These are phyloP conservation scores for Lacerta viridis DNA, from an alignment of 2,797 vertebrate species.

Conservation along the genomic window DNA sequence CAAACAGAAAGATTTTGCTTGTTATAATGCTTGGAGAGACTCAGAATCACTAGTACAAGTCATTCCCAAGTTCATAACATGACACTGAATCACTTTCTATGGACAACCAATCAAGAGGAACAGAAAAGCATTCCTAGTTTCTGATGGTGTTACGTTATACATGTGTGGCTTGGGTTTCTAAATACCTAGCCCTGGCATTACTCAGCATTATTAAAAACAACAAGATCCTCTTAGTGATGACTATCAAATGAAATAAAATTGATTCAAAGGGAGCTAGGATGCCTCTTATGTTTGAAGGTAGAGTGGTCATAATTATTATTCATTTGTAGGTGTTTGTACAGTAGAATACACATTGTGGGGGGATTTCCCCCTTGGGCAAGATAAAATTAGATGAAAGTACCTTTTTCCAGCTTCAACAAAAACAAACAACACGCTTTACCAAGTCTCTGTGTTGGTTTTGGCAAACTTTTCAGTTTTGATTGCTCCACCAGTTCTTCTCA, in stretches of 20 bases:
- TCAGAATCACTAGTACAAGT: conserved; percentile 46
- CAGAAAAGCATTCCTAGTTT: conserved; percentile 22
- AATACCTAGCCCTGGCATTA: not conserved
- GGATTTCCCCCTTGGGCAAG: not conserved
- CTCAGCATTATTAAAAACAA: conserved; percentile 16
- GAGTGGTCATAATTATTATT: not conserved
- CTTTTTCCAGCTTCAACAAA: not conserved
- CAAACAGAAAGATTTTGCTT: not conserved
- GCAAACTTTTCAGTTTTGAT: not conserved
- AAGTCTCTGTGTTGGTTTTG: not conserved
- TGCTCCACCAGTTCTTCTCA: not conserved
- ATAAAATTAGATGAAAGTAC: not conserved
- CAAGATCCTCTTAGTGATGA: not conserved
- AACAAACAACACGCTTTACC: not conserved
- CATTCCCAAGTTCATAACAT: not conserved
- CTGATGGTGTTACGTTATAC: conserved; percentile 22
- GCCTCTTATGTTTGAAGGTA: not conserved
- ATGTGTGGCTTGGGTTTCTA: fast-evolving
- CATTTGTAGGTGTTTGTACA: not conserved
- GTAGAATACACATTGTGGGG: not conserved
- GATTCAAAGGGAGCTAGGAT: not conserved
- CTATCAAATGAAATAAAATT: not conserved
- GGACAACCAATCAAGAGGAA: conserved; percentile 51
- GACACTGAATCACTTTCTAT: conserved; percentile 57
- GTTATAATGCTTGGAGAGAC: conserved; percentile 15